phyloP scores from a whole-genome alignment of 2,113 vertebrate species.

The Cervus canadensis region DNA sequence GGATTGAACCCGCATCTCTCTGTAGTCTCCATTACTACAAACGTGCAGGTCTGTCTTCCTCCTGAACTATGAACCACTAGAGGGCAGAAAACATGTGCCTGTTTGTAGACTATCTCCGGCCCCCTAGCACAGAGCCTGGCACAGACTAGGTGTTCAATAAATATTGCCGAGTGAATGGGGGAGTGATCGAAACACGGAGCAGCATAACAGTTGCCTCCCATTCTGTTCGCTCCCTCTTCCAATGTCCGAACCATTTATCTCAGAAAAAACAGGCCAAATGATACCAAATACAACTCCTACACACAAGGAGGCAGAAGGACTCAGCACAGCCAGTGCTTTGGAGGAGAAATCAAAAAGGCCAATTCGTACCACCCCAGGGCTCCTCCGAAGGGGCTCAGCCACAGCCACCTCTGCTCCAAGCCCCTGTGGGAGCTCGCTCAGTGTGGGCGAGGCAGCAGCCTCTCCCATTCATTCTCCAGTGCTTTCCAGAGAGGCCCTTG shows the following conservation, averaged over 20 bases:
- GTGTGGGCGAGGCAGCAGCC: background rate
- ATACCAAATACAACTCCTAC: background rate
- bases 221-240: background rate
- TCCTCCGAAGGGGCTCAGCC: background rate
- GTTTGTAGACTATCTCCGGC: background rate
- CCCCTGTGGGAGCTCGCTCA: background rate
- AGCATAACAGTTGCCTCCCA: fast-evolving
- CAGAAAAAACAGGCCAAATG: background rate
- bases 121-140: background rate
- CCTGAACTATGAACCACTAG: background rate
- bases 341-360: background rate
- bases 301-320: background rate
- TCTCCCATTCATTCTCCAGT: background rate
- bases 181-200: fast-evolving
- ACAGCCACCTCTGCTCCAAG: background rate
- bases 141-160: background rate
- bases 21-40: background rate
- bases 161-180: background rate
- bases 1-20: background rate
- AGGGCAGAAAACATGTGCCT: background rate
- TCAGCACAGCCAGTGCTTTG: background rate
- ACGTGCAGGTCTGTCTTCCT: background rate
- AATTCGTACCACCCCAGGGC: background rate
- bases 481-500: background rate
- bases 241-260: background rate